Conservation (phyloP, 2,797 vertebrate genomes). For the Chiroxiphia lanceolata region DNA sequence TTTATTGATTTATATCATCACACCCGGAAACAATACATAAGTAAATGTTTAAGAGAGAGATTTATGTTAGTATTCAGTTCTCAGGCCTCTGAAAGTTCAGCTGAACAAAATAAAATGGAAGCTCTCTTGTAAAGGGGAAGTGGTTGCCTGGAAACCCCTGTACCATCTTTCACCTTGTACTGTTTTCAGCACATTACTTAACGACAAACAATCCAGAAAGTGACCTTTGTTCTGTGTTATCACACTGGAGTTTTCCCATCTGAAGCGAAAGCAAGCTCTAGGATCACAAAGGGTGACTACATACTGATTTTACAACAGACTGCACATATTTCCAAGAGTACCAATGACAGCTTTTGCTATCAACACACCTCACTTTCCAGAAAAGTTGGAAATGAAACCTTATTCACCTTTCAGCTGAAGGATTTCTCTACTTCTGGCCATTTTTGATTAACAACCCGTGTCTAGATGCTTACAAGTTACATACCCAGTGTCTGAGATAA, state of each 20-base stretch:
- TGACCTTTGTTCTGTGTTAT: conserved; percentile 7
- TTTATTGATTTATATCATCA: background rate
- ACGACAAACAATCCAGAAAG: background rate
- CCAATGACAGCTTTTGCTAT: background rate
- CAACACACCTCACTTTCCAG: background rate
- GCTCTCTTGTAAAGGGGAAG: background rate
- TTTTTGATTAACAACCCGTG: conserved; percentile 35
- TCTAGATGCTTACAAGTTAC: background rate
- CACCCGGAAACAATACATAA: background rate
- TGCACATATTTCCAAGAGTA: background rate
- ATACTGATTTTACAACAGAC: conserved; percentile 30
- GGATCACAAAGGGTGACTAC: background rate
- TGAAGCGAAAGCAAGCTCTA: background rate
- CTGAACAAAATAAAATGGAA: background rate
- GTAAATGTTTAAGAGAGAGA: background rate
- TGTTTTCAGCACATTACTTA: background rate
- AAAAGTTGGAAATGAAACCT: background rate
- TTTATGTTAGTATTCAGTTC: background rate
- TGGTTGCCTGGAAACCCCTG: background rate
- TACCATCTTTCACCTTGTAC: background rate
- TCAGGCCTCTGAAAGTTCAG: background rate
- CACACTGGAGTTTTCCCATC: background rate
- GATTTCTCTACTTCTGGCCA: background rate
- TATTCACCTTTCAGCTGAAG: background rate
- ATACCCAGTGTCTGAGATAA: background rate